Percentiles rank a stretch among this genome's conserved stretches.
Conservation (phyloP, 2,888 invertebrate species). For the Philonicus albiceps region DNA sequence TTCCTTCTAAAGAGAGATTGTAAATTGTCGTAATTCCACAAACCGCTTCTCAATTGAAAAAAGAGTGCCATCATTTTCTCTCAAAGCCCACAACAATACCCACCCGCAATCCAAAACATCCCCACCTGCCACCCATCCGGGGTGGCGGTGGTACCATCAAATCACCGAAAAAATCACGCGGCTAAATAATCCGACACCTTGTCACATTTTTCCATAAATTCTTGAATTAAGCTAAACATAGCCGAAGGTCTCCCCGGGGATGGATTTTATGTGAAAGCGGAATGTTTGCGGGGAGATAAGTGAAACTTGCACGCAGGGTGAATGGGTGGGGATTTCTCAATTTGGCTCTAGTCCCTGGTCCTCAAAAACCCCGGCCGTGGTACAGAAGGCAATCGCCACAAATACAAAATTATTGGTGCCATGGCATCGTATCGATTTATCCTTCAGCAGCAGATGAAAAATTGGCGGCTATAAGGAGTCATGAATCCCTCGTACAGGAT, state of each 20-base stretch:
- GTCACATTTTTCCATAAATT: conserved; percentile 15
- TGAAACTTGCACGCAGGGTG: neutral
- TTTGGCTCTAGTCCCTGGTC: neutral
- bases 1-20: neutral
- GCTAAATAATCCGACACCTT: conserved; percentile 24
- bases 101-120: too few relatives aligned
- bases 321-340: neutral
- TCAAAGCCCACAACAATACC: neutral
- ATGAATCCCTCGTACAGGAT: conserved; percentile 11
- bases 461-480: neutral
- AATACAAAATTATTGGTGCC: neutral
- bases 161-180: neutral
- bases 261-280: neutral
- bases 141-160: neutral
- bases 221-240: neutral
- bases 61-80: neutral
- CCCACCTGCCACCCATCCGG: neutral
- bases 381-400: neutral
- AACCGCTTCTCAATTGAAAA: neutral
- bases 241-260: neutral
- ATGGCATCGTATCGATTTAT: conserved; percentile 14
- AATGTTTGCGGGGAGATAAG: neutral
- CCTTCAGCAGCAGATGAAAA: conserved; percentile 25
- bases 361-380: neutral
- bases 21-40: neutral